Conservation (phyloP, 2,888 invertebrate species). For the Lagria hirta region DNA sequence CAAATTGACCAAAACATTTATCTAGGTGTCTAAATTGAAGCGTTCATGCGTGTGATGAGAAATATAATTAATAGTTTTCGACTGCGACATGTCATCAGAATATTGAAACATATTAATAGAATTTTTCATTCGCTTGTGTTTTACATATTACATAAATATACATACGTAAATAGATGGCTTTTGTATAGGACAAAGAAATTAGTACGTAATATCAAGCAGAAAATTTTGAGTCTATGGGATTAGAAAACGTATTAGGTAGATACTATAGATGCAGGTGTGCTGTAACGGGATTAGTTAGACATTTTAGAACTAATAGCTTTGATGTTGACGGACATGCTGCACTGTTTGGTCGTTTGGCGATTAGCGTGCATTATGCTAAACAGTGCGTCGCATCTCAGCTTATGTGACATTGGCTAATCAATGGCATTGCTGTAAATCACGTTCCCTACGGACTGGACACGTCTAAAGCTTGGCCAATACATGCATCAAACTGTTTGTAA, state of each 20-base stretch:
- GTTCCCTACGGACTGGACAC: constrained; percentile 48
- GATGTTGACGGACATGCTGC: constrained; percentile 45
- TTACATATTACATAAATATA: too few relatives aligned
- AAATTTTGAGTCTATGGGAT: too few relatives aligned
- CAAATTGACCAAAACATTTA: constrained; percentile 42
- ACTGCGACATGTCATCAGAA: constrained; percentile 13
- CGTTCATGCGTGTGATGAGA: constrained; percentile 23
- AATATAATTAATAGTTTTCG: constrained; percentile 1
- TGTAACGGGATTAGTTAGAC: constrained; percentile 40
- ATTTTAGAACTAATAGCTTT: constrained; percentile 45
- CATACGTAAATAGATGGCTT: too few relatives aligned
- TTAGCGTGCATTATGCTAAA: constrained; percentile 53
- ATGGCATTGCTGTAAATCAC: constrained; percentile 52
- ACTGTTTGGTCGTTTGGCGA: constrained; percentile 47
- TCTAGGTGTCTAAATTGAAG: constrained; percentile 30
- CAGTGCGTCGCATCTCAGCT: constrained; percentile 48
- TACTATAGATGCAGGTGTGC: constrained; percentile 36
- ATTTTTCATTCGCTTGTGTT: too few relatives aligned
- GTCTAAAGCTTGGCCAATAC: constrained; percentile 44
- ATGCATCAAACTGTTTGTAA: constrained; percentile 46
- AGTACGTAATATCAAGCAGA: too few relatives aligned
- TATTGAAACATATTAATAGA: too few relatives aligned
- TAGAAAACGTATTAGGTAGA: constrained; percentile 25
- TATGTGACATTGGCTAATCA: constrained; percentile 51
- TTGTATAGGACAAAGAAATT: too few relatives aligned